Evolutionary conservation across 2,888 invertebrate species (phyloP), one percentile per base, ranked within the genome.

Genomic region (Epistrophella euchroma): DNA sequence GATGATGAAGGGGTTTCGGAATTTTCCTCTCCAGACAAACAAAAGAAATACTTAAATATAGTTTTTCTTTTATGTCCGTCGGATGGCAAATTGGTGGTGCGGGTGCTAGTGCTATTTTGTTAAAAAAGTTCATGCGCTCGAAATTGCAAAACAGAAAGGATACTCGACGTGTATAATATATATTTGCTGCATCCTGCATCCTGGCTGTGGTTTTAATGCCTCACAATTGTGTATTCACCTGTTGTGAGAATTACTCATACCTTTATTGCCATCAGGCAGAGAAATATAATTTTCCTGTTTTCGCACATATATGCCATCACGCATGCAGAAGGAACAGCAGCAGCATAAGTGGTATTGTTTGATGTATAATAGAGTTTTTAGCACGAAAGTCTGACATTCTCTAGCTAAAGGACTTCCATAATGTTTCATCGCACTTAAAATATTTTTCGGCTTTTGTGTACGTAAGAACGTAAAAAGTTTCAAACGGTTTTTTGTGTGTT

Each of bases 241-340:
- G 84, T 85, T 85, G 83, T 83, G 37, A 62, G 70, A 66, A 70
- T 70, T 62, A 45, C 62, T 75, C 45, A 70, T 70, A 25, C 25
- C 45, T 25, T 25, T 17, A 68, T 50, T 73, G 43, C 58, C 71
- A 25, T 25, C 25, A 68, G 55, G 68, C 32, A 25, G 47, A 11
- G 13, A 64, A 78, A 74, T 64, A 50, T 68, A 68, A 82, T 73
- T 77, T 68, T 55, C 35, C 64, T 66, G 35, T 52, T 64, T 55
- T 22, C 22, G n/a, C 43, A 58, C 37, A 58, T n/a, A n/a, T n/a
- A n/a, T 60, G 37, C 68, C 25, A 56, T 32, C 5, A 68, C 32
- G 60, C 52, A 17, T 58, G 37, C 77, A 56, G 15, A 13, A 37
- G 19, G 22, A 58, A 45, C 45, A 32, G 11, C 40, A 22, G 2